Conservation (phyloP, 1,140 invertebrate species). For the Tenebrio molitor region DNA sequence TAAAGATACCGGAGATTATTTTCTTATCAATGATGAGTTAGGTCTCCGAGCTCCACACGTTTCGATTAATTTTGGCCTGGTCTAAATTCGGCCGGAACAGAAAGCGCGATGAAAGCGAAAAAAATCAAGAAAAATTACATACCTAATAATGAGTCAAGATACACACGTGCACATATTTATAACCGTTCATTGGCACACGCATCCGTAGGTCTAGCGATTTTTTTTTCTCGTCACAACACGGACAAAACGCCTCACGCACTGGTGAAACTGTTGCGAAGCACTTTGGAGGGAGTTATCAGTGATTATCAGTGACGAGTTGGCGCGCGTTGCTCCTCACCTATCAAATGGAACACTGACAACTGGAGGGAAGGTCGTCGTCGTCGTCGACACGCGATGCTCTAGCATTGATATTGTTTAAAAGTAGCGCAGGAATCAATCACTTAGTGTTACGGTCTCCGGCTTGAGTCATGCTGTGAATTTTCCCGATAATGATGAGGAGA, state of each 20-base stretch:
- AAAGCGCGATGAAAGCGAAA: too few relatives aligned
- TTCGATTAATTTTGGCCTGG: not conserved
- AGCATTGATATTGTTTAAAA: slow-evolving; percentile 46
- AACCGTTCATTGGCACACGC: not conserved
- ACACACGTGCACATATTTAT: slow-evolving; percentile 3
- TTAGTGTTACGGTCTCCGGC: too few relatives aligned
- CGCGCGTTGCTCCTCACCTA: slow-evolving; percentile 10
- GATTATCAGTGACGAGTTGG: slow-evolving; percentile 11
- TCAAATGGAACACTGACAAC: slow-evolving; percentile 35
- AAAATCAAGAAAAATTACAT: not conserved
- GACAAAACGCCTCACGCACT: not conserved
- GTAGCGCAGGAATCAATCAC: slow-evolving; percentile 44
- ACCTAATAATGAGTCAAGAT: not conserved
- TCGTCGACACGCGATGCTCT: slow-evolving; percentile 40
- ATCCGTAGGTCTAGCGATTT: not conserved
- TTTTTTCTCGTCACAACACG: not conserved
- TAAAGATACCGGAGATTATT: too few relatives aligned
- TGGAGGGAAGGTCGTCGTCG: slow-evolving; percentile 40
- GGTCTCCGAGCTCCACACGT: too few relatives aligned
- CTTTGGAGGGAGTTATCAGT: not conserved
- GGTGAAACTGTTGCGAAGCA: not conserved
- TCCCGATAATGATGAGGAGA: not conserved
- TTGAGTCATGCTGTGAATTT: slow-evolving; percentile 13
- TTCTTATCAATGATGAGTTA: too few relatives aligned
- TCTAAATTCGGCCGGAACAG: too few relatives aligned